phyloP scores from a whole-genome alignment of 2,113 vertebrate genomes.

The Anguilla rostrata region DNA sequence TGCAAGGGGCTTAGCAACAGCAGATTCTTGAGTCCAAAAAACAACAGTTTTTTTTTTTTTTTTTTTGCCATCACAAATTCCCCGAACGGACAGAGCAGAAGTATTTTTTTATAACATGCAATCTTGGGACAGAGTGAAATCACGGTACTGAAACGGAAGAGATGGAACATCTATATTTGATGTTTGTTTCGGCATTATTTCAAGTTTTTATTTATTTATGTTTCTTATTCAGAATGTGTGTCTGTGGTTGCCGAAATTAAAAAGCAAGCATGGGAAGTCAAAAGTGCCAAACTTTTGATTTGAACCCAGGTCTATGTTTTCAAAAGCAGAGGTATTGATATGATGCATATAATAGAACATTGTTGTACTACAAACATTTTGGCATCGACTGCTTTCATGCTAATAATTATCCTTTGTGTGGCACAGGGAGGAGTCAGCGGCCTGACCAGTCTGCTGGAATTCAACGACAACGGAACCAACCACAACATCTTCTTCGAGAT shows the following conservation, averaged over 20 bases:
- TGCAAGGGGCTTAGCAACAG: background rate
- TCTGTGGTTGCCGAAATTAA: background rate
- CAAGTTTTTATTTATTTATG: background rate
- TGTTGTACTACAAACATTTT: background rate
- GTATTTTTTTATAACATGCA: background rate
- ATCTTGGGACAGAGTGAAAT: background rate
- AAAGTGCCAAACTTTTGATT: background rate
- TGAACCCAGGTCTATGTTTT: background rate
- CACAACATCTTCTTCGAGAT: conserved; percentile 98
- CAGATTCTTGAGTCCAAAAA: background rate
- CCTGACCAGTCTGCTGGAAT: conserved; percentile 91
- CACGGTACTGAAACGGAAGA: too few relatives aligned
- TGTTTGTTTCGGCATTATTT: too few relatives aligned
- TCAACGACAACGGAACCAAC: conserved; percentile 90
- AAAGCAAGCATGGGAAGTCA: conserved; percentile 1
- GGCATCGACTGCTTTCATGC: background rate
- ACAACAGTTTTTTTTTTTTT: background rate
- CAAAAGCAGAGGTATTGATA: too few relatives aligned
- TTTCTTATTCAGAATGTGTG: background rate
- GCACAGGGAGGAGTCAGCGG: conserved; percentile 86
- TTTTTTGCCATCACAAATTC: background rate
- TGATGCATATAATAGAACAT: too few relatives aligned
- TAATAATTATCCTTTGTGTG: background rate
- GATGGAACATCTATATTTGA: too few relatives aligned
- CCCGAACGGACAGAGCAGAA: background rate